Conservation (phyloP, 1,140 invertebrate genomes). For the Batillaria attramentaria region DNA sequence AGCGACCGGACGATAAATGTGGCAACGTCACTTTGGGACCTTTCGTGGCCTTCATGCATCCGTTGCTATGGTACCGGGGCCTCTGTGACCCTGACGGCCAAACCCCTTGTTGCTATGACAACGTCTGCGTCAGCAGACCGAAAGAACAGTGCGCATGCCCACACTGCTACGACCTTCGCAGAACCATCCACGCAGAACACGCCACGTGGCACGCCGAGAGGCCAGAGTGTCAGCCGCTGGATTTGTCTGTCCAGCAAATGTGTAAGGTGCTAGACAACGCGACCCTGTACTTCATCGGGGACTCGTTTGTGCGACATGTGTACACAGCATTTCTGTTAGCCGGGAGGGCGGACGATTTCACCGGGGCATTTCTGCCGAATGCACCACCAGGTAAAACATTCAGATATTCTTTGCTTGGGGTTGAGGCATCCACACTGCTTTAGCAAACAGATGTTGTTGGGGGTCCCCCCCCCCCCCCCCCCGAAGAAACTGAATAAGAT, state of each 20-base stretch:
- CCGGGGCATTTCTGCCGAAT: slow-evolving; percentile 22
- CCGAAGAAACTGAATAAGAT: background rate
- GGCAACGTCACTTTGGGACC: slow-evolving; percentile 31
- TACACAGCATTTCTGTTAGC: slow-evolving; percentile 26
- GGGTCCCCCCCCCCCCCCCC: too few species aligned
- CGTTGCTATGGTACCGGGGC: slow-evolving; percentile 33
- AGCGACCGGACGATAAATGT: slow-evolving; percentile 24
- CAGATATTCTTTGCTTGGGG: background rate
- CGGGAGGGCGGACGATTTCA: slow-evolving; percentile 13
- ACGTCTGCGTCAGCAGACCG: slow-evolving; percentile 24
- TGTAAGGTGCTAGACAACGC: slow-evolving; percentile 21
- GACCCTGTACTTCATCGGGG: slow-evolving; percentile 38
- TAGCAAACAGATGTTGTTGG: background rate
- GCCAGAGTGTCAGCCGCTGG: slow-evolving; percentile 19
- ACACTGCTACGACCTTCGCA: slow-evolving; percentile 38
- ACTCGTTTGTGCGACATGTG: slow-evolving; percentile 39
- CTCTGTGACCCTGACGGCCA: slow-evolving; percentile 42
- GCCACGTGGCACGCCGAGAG: slow-evolving; percentile 31
- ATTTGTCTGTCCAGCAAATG: slow-evolving; percentile 7
- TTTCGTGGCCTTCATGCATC: background rate
- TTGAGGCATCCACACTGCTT: background rate
- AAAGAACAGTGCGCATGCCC: slow-evolving; percentile 36
- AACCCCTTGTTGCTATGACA: slow-evolving; percentile 45
- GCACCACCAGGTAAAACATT: slow-evolving; percentile 23
- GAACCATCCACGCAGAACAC: slow-evolving; percentile 39